phyloP scores from a whole-genome alignment of 1,140 invertebrate species.

The Babylonia areolata region DNA sequence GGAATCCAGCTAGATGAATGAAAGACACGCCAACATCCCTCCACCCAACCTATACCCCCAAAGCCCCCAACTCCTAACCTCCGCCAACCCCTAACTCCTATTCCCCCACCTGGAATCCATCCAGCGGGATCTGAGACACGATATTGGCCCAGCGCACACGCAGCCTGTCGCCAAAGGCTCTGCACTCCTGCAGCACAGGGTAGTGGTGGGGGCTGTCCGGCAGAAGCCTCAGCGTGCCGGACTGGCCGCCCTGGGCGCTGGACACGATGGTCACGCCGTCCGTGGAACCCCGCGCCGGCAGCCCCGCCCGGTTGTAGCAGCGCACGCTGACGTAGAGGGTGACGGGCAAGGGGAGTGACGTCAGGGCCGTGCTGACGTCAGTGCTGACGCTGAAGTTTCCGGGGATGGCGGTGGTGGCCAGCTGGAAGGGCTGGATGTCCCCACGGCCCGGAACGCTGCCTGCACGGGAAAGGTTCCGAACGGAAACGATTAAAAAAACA shows the following conservation, averaged over 20 bases:
- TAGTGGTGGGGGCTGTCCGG: constrained; percentile 36
- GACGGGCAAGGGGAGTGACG: neutral
- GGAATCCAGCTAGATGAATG: too few relatives aligned
- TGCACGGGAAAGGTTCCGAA: constrained; percentile 1
- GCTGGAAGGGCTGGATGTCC: constrained; percentile 26
- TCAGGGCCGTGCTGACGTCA: constrained; percentile 3
- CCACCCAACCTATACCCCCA: too few relatives aligned
- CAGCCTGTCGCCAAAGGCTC: constrained; percentile 3
- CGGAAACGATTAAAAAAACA: too few relatives aligned
- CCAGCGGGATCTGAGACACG: neutral
- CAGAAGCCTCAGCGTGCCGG: constrained; percentile 24
- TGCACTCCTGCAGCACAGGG: constrained; percentile 36
- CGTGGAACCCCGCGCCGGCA: constrained; percentile 33
- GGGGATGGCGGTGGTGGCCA: neutral
- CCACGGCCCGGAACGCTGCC: neutral
- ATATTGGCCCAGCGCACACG: constrained; percentile 23
- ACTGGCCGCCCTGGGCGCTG: neutral
- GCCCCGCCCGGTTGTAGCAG: constrained; percentile 52
- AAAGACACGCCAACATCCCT: too few relatives aligned
- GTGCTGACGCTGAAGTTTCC: neutral
- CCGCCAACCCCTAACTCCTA: too few relatives aligned
- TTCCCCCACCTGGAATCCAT: neutral
- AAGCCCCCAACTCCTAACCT: too few relatives aligned
- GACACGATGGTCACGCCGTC: constrained; percentile 52
- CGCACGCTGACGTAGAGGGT: constrained; percentile 47